A percentile compares a stretch with the other conserved stretches of the same genome.
These are phyloP conservation scores for Druceiella hillmani DNA, from an alignment of 2,888 invertebrate species.

Conservation along the genomic window DNA sequence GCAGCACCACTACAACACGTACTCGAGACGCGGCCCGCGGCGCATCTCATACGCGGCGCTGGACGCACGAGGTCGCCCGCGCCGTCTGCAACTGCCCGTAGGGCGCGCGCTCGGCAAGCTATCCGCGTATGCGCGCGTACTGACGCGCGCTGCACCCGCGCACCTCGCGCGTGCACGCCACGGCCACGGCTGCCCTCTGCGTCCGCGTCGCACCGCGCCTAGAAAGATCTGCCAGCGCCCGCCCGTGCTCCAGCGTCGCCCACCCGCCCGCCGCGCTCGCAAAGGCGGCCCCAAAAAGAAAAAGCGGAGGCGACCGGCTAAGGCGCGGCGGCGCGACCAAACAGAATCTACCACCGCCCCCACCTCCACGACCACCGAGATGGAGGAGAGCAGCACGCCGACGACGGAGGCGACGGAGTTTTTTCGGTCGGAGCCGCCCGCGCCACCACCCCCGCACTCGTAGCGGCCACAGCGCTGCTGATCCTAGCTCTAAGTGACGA, in stretches of 20 bases:
- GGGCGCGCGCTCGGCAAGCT: constrained; percentile 65
- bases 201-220: constrained; percentile 37
- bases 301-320: constrained; percentile 48
- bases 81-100: constrained; percentile 66
- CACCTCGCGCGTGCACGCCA: constrained; percentile 71
- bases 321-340: constrained; percentile 48
- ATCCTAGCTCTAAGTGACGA: no score
- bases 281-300: constrained; percentile 38
- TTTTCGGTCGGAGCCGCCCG: constrained; percentile 53
- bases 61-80: constrained; percentile 65
- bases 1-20: constrained; percentile 80
- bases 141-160: constrained; percentile 58
- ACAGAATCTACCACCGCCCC: constrained; percentile 43
- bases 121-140: constrained; percentile 67
- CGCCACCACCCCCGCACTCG: constrained; percentile 48
- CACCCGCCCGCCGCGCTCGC: constrained; percentile 38
- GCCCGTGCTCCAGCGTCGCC: constrained; percentile 27
- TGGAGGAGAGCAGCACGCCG: constrained; percentile 47
- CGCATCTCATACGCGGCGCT: constrained; percentile 73
- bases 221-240: constrained; percentile 31
- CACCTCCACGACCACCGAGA: constrained; percentile 45
- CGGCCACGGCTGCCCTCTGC: constrained; percentile 56
- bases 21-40: constrained; percentile 63
- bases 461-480: no score
- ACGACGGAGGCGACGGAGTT: constrained; percentile 51